Evolutionary conservation across 2,113 vertebrate genomes (phyloP), one percentile per base, ranked within the genome.

Genomic region (Heliornis fulica): DNA sequence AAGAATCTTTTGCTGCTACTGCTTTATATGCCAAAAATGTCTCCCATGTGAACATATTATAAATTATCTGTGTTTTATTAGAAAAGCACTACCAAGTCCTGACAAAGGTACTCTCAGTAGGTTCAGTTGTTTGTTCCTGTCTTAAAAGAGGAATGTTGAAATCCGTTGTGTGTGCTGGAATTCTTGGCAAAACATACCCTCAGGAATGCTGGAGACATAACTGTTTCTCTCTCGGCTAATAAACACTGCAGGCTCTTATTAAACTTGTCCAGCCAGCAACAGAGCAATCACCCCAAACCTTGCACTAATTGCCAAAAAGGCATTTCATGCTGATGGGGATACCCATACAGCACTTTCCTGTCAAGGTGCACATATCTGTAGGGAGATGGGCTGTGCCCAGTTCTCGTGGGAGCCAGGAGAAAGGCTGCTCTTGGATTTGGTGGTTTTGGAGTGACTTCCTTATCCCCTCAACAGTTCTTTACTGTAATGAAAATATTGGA

Each of bases 21-120:
- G 63, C 50, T 88, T 97, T 96, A 69, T 83, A 75, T 54, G 78
- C 89, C 63, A 84, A 94, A 86, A 89, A 53, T 83, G 10, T 83
- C 43, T 96, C 77, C 41, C 71, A 68, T 94, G 89, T 94, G 89
- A 57, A 50, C 66, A 66, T 91, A 77, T 43, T 88, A 93, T 96
- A 97, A 97, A 97, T 97, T 96, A 96, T 77, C 68, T 53, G 25
- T 72, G 69, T 95, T 97, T 97, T 95, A 97, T 96, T 97, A 91
- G 75, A 64, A 94, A 94, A 87, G 22, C 53, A 76, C 87, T 87
- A 92, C 83, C 59, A 70, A 91, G 31, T 68, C 89, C 87, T 96
- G 95, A 97, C 68, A 97, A 96, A 88, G 90, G 50, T 94, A 91
- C 56, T 89, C 92, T 96, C 61, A 95, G 71, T 84, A 96, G 65